Base-by-base conservation (phyloP, 2,113 vertebrate species). In the Proteles cristata region DNA sequence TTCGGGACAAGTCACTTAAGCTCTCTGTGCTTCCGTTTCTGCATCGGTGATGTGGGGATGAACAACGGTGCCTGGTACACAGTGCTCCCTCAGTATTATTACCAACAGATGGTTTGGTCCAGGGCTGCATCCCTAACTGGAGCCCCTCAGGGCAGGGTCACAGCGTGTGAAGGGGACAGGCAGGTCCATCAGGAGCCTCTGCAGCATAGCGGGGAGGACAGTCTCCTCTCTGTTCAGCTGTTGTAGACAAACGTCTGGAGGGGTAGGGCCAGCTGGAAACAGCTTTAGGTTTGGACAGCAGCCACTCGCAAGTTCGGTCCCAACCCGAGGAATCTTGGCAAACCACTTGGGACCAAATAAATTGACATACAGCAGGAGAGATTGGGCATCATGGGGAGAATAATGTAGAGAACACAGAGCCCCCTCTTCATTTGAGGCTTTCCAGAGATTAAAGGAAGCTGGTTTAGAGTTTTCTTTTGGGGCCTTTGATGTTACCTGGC, bases 221-320 rank as follows among this genome's bases (percentile, higher is more conserved):
- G 12, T 17, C 3, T 26, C 66, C 19, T 16, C 83, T 94, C 93
- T 69, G 74, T 33, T 66, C 17, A 9, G 58, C n/a, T n/a, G 76
- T 23, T 79, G 35, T 2, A 43, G 65, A 82, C 82, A 97, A 90
- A 61, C 81, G 94, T 92, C 93, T 88, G 88, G 84, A 93, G n/a
- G 10, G 17, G 21, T 28, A n/a, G 35, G 33, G 43, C 33, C 87
- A 92, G 92, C 83, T 96, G 96, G 68, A 69, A 35, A 68, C 61
- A 93, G 90, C 80, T 88, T 95, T 63, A 19, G 50, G 50, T 84
- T 94, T 96, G 96, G 94, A 90, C 50, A 80, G 16, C 1, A 33
- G 94, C 88, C 88, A 58, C 69, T 65, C 28, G 93, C 87, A 63
- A 63, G 48, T 65, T 84, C 79, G 71, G 39, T 84, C 16, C 74